Base-by-base conservation (phyloP, 2,113 vertebrate genomes). In the Pavo muticus region DNA sequence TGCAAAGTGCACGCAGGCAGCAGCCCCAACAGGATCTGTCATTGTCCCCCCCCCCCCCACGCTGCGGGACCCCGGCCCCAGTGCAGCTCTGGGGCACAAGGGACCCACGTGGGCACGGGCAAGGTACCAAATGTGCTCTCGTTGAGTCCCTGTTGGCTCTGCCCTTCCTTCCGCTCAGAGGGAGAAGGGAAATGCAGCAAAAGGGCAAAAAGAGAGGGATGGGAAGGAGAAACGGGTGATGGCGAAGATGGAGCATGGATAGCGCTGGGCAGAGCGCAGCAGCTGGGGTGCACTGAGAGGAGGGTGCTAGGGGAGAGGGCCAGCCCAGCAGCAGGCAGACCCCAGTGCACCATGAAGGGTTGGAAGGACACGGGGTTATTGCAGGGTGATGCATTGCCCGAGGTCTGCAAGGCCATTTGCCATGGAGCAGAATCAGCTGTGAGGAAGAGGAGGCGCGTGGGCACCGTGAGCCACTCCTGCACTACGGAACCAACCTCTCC, bases 331-430 rank as follows among this genome's bases (percentile, higher is more conserved):
- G 29, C 29, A 16, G 27, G 27, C 52, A 54, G 29, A 16, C 29
- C 54, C 30, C 30, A 48, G 5, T 6, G 56, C 11, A 6, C 17
- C 2, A 0, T 35, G 10, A 17, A 21, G 15, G 21, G 54, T 6
- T 27, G 40, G 39, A 59, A 61, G 14, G 18, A 32, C 56, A 32
- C 10, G 35, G 65, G 64, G 57, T 61, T 80, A 32, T 37, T 4
- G 0, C 0, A 1, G 48, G 21, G 63, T 0, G 11, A 69, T 0
- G 0, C 30, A 4, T 2, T 14, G 44, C 91, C 3, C 1, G 80
- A 24, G 16, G 47, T 64, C 47, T 57, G 69, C 57, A 1, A 0
- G 7, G n/a, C 47, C 18, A n/a, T n/a, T 21, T 59, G 57, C 32
- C 30, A 21, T 6, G 12, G 32, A 59, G 35, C 21, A 59, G 30